Evolutionary conservation across 2,888 invertebrate species (phyloP), one percentile per base, ranked within the genome.

Genomic region (Andrena bucephala): DNA sequence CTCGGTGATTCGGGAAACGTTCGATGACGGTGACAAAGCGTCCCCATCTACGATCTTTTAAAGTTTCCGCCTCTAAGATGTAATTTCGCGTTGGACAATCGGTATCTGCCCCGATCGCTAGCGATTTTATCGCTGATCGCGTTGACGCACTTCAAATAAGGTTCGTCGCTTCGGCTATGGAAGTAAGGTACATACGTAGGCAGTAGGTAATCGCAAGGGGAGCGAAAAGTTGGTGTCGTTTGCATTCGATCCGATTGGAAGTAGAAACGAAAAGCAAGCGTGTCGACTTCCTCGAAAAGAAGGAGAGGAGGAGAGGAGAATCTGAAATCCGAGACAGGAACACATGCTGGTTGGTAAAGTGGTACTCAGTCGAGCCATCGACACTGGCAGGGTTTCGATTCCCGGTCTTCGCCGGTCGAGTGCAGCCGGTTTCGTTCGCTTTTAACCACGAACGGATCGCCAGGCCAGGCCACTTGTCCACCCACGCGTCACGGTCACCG

Each of bases 391-490:
- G 73, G 81, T 87, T 83, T 76, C 79, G 77, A 77, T 75, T 54
- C 50, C 50, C 50, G 65, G 29, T 57, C 20, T 16, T 42, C 42
- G 77, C 10, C 33, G 10, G 67, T 59, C 77, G 24, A n/a, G 36
- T 24, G 62, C 77, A 54, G 77, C 79, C 79, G 79, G 79, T 63
- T 65, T 68, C 68, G 62, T 20, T 52, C 78, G 29, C 78, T 33
- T 60, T 76, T 65, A 74, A 69, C 70, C 80, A 70, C 80, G 67
- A 57, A 52, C 67, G 60, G 33, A 42, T 74, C 71, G 82, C 75
- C 42, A 5, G 42, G 42, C 42, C 42, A 42, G 13, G 42, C 42
- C 87, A 84, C 88, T 88, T 88, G 89, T 89, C 89, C 89, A 81
- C 88, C 88, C 86, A 81, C 88, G 73, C 72, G 65, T 69, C 65